A percentile compares a stretch with the other conserved stretches of the same genome.
Conservation (phyloP, 2,113 vertebrate genomes). For the Geococcyx californianus region DNA sequence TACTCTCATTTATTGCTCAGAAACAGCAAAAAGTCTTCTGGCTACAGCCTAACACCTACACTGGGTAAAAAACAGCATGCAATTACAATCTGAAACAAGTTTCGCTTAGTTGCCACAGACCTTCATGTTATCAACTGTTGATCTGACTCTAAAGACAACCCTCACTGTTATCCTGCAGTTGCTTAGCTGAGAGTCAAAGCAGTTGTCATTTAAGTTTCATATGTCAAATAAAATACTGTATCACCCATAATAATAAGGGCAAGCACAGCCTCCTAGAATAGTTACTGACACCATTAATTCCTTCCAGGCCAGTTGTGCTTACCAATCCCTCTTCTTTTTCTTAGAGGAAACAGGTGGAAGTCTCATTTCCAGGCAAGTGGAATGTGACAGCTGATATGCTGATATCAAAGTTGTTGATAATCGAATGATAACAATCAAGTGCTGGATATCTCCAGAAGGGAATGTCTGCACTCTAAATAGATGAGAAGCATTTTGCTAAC, state of each 20-base stretch:
- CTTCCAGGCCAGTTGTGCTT: background rate
- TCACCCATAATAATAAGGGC: background rate
- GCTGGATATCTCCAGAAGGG: background rate
- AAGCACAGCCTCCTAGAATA: background rate
- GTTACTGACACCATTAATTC: background rate
- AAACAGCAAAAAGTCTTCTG: background rate
- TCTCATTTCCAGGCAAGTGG: background rate
- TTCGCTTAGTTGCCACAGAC: background rate
- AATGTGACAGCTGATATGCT: background rate
- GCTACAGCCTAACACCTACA: background rate
- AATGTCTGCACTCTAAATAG: background rate
- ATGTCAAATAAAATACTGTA: background rate
- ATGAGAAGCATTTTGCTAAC: background rate
- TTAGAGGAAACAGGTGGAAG: conserved; percentile 22
- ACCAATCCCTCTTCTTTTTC: background rate
- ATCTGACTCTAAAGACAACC: background rate
- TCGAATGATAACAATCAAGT: background rate
- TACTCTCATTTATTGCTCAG: background rate
- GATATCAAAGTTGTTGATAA: background rate
- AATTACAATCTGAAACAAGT: background rate
- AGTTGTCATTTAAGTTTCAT: background rate
- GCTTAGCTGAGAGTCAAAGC: background rate
- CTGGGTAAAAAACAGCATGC: background rate
- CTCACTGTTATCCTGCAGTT: background rate
- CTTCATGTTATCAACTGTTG: background rate